These are phyloP conservation scores for Habrosyne pyritoides DNA, from an alignment of 2,888 invertebrate species.

Conservation along the genomic window DNA sequence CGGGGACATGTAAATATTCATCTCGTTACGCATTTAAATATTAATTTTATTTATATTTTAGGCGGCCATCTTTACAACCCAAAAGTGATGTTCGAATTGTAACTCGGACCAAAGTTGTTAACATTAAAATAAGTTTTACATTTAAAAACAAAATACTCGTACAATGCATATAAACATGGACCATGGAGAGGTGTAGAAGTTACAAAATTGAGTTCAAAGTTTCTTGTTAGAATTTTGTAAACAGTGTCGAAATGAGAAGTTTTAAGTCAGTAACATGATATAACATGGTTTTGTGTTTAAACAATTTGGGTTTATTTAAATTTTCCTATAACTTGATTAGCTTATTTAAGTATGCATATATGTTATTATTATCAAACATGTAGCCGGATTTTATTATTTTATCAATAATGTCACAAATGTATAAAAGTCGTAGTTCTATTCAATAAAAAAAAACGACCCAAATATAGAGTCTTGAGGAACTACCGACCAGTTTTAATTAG, in stretches of 20 bases:
- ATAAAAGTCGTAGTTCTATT: too few species aligned
- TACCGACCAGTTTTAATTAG: too few species aligned
- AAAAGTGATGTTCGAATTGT: neutral
- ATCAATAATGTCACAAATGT: too few species aligned
- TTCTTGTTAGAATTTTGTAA: neutral
- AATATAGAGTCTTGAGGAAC: too few species aligned
- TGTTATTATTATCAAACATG: too few species aligned
- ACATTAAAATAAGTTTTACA: neutral
- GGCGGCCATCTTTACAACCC: neutral
- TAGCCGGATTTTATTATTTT: too few species aligned
- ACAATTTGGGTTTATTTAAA: neutral
- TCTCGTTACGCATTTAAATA: slow-evolving; percentile 27
- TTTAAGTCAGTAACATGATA: neutral
- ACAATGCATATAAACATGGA: neutral
- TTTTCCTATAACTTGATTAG: too few species aligned
- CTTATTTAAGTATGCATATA: too few species aligned
- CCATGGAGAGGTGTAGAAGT: neutral
- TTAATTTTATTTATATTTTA: slow-evolving; percentile 40
- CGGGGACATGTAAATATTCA: slow-evolving; percentile 38
- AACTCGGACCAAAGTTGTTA: neutral
- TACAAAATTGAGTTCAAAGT: neutral
- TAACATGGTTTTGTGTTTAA: neutral
- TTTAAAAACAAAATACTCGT: neutral
- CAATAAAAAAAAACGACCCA: too few species aligned
- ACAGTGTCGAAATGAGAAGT: neutral